Conservation (phyloP, 2,797 vertebrate genomes). For the Tenualosa thibaudeaui region DNA sequence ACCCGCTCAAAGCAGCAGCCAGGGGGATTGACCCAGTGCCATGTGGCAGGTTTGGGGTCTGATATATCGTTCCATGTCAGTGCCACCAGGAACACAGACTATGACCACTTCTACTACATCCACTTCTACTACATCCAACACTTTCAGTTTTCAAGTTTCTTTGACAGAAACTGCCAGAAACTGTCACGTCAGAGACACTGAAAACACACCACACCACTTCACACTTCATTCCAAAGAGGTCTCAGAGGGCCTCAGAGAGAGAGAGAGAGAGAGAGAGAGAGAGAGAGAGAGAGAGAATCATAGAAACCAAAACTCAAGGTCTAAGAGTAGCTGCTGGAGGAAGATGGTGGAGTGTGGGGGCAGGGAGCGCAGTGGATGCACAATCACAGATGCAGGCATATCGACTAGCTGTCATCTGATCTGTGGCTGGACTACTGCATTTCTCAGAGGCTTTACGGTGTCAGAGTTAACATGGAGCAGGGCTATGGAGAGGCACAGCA, state of each 20-base stretch:
- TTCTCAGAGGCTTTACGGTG: slow-evolving; percentile 39
- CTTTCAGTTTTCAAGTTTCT: neutral
- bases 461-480: slow-evolving; percentile 14
- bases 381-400: slow-evolving; percentile 37
- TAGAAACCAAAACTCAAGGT: neutral
- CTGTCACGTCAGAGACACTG: neutral
- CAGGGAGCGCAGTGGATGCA: neutral
- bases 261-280: too few species aligned
- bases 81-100: neutral
- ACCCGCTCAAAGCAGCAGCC: neutral
- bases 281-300: neutral
- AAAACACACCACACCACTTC: neutral
- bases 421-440: neutral
- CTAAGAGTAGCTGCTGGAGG: neutral
- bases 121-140: neutral
- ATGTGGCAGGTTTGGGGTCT: neutral
- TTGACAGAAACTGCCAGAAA: slow-evolving; percentile 10
- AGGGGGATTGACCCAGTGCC: neutral
- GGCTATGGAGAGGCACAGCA: slow-evolving; percentile 57
- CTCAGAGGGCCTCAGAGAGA: neutral
- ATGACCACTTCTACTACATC: neutral
- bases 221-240: neutral
- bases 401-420: slow-evolving; percentile 49
- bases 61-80: neutral
- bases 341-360: neutral